phyloP scores from a whole-genome alignment of 1,140 invertebrate species.

The Sesamia nonagrioides region DNA sequence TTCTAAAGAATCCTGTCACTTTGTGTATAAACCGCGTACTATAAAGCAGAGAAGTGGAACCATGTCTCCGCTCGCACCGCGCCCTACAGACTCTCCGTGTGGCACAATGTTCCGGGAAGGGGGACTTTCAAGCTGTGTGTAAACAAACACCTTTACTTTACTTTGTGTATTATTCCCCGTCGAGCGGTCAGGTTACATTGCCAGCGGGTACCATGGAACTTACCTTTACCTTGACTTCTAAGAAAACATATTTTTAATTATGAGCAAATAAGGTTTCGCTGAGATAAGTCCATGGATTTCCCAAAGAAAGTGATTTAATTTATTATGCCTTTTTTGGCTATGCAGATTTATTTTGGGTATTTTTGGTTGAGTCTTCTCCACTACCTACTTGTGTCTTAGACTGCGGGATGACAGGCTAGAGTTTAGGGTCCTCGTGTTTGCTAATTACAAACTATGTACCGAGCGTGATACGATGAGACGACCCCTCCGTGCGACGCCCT shows the following conservation, averaged over 20 bases:
- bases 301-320: too few species aligned
- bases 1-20: neutral
- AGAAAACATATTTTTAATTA: neutral
- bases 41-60: neutral
- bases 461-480: neutral
- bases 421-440: neutral
- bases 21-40: neutral
- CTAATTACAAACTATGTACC: neutral
- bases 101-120: constrained; percentile 1
- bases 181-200: constrained; percentile 21
- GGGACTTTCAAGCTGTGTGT: neutral
- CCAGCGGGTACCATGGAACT: neutral
- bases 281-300: too few species aligned
- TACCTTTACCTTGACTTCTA: neutral
- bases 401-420: too few species aligned
- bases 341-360: too few species aligned
- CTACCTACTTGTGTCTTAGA: too few species aligned
- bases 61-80: neutral
- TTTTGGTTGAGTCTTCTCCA: too few species aligned
- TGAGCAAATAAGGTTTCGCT: neutral
- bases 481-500: neutral
- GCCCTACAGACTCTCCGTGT: neutral
- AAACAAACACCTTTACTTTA: constrained; percentile 6
- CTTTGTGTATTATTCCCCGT: neutral
- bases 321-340: too few species aligned